Evolutionary conservation across 2,113 vertebrate genomes (phyloP), one percentile per base, ranked within the genome.

Genomic region (Pithys albifrons): DNA sequence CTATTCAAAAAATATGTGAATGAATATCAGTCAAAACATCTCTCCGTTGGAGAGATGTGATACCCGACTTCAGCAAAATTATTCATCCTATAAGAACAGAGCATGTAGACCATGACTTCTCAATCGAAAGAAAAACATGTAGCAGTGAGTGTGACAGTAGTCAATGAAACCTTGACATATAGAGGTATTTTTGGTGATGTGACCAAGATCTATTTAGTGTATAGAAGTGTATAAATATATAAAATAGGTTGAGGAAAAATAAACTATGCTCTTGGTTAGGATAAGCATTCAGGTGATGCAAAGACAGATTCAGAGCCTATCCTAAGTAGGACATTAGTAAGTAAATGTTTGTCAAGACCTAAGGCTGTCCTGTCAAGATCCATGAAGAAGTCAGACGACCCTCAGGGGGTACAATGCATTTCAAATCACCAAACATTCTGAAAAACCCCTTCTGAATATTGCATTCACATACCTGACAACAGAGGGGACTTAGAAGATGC

Each of bases 401-500:
- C 48, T 76, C 29, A 84, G 25, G 41, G 83, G 25, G 25, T 35
- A 59, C 25, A 67, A 55, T 29, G 35, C 5, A 77, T 73, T 94
- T 93, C 12, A 80, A 89, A 89, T 7, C 18, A 69, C 59, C 16
- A 83, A 91, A 80, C 33, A 49, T 23, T 33, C 14, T 51, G 28
- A 45, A 82, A 74, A n/a, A 82, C 8, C 28, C 6, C 37, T 93
- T 89, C 31, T 59, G 61, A 78, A 67, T 62, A 64, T 33, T 71
- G 29, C 41, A 73, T 75, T 82, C 52, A 58, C 33, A 74, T 74
- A 71, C 9, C 5, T 31, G 65, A 64, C 22, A 91, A 55, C 20
- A 70, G 59, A 87, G 10, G 0, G 0, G 48, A 37, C 19, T 45
- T 58, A n/a, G 16, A 87, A 70, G 46, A 41, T 4, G 1, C 18